A percentile compares a stretch with the other conserved stretches of the same genome.
These are phyloP conservation scores for Therioaphis trifolii DNA, from an alignment of 2,888 invertebrate genomes.

Conservation along the genomic window DNA sequence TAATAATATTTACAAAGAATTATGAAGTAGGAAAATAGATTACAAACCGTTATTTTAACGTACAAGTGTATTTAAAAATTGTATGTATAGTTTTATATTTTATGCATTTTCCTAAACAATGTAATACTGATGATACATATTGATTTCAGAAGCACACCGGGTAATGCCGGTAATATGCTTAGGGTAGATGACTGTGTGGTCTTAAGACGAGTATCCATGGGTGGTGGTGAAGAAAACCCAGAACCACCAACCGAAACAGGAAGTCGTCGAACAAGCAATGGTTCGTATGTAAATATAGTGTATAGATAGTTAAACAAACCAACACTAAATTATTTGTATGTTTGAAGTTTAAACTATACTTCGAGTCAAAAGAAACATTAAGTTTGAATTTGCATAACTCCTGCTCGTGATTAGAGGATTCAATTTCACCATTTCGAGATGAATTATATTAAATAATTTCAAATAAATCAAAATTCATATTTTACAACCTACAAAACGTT, in stretches of 20 bases:
- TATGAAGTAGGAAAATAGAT: too few relatives aligned
- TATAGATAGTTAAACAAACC: not conserved
- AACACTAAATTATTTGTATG: not conserved
- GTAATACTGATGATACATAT: not conserved
- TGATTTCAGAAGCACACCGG: slow-evolving; percentile 53
- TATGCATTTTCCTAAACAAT: not conserved
- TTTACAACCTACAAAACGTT: not conserved
- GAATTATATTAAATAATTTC: not conserved
- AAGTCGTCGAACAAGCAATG: slow-evolving; percentile 62
- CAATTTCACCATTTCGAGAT: not conserved
- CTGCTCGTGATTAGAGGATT: too few relatives aligned
- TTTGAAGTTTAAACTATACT: not conserved
- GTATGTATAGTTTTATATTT: too few relatives aligned
- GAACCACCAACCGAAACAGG: slow-evolving; percentile 63
- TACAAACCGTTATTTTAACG: too few relatives aligned
- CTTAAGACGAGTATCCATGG: slow-evolving; percentile 62
- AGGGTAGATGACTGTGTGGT: slow-evolving; percentile 61
- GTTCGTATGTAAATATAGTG: slow-evolving; percentile 37
- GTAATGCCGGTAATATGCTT: slow-evolving; percentile 55
- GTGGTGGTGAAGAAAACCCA: slow-evolving; percentile 63
- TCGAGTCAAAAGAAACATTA: not conserved
- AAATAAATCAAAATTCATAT: not conserved
- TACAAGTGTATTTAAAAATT: too few relatives aligned
- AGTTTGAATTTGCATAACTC: not conserved
- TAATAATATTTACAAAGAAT: too few relatives aligned